Evolutionary conservation across 1,140 invertebrate genomes (phyloP), one percentile per base, ranked within the genome.

Genomic region (Dryas iulia): DNA sequence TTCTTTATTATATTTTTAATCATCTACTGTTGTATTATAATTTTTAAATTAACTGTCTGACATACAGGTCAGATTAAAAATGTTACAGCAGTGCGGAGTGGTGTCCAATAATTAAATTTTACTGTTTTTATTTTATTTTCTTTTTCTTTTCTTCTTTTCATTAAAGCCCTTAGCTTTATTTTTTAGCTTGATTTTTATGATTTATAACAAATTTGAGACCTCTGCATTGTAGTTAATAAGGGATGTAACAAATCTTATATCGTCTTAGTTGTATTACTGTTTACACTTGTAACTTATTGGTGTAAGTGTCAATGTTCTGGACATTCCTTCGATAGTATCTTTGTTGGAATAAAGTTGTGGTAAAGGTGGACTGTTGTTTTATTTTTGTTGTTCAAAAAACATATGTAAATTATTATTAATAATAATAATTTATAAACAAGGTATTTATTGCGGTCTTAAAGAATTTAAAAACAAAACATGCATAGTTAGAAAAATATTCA

Each of bases 271-370:
- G 10, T 47, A 21, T 8, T 18, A 47, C 18, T 1, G 39, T 47
- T 21, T 47, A 47, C 74, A 59, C 33, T 72, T 76, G 71, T 78
- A 30, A 59, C n/a, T 59, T 12, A 23, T 31, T 11, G 14, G 26
- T 57, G 26, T 25, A 26, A 57, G 14, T 57, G 6, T 33, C 5
- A 59, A 23, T 35, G 58, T 35, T 21, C 2, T 33, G 31, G 58
- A 59, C 58, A 33, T 56, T 56, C 53, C 53, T 56, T 56, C 65
- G 76, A 78, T 79, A 80, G 74, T 80, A 60, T 69, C 69, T 69
- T 74, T 84, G 74, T 84, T 84, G 77, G 72, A 77, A 85, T 80
- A 83, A 84, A 80, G 59, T 78, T 78, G 66, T 81, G 79, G 80
- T 86, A 82, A 81, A 81, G 76, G 73, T 74, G 33, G 35, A 69